Conservation (phyloP, 92 coral and sea anemone species). For the Pocillopora meandrina region DNA sequence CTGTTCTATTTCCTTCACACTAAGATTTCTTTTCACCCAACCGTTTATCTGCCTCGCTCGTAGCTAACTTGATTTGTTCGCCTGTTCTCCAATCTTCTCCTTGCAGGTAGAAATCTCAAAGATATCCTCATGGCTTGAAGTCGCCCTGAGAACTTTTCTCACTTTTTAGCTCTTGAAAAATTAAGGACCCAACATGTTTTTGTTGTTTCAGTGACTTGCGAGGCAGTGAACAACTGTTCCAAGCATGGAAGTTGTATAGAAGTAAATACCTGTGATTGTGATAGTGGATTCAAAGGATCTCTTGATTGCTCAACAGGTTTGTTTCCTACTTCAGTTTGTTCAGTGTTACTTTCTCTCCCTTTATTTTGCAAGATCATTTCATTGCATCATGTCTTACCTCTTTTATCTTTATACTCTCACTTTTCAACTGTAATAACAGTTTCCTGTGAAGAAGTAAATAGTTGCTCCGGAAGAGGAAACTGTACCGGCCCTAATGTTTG, state of each 20-base stretch:
- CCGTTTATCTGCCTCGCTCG: too few species aligned
- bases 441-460: slow-evolving; percentile 53
- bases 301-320: slow-evolving; percentile 64
- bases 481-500: slow-evolving; percentile 66
- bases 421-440: neutral
- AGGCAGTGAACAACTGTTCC: slow-evolving; percentile 67
- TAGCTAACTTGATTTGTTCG: too few species aligned
- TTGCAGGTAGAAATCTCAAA: too few species aligned
- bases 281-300: slow-evolving; percentile 55
- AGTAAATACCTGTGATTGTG: slow-evolving; percentile 59
- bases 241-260: slow-evolving; percentile 57
- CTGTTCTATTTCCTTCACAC: too few species aligned
- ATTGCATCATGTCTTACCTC: neutral
- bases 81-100: neutral
- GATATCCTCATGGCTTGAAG: neutral
- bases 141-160: too few species aligned
- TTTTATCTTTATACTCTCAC: neutral
- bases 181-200: neutral
- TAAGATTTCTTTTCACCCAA: too few species aligned
- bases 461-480: slow-evolving; percentile 67
- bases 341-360: neutral
- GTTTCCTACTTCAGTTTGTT: neutral
- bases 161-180: neutral
- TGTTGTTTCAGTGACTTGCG: slow-evolving; percentile 43
- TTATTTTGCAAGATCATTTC: neutral